These are phyloP conservation scores for Hemibagrus wyckioides DNA, from an alignment of 2,113 vertebrate species.

Conservation along the genomic window DNA sequence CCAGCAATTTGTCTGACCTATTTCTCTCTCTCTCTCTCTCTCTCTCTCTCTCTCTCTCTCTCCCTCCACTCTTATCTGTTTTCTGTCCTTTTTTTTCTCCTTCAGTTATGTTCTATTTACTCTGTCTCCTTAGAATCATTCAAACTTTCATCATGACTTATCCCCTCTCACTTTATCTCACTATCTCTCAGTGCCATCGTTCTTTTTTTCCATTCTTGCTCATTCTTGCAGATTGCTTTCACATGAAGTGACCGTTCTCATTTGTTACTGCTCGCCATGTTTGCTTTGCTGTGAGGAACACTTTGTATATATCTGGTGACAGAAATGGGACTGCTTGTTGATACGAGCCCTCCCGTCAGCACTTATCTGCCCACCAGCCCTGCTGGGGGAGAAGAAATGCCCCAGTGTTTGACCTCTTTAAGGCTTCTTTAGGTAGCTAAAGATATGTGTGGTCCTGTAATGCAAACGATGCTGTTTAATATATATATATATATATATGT, in stretches of 20 bases:
- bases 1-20: constrained; percentile 41
- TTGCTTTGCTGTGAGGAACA: constrained; percentile 29
- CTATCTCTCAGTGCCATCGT: constrained; percentile 5
- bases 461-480: constrained; percentile 31
- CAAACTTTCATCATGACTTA: constrained; percentile 25
- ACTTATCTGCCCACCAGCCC: constrained; percentile 39
- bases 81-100: constrained; percentile 7
- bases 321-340: constrained; percentile 45
- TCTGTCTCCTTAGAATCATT: constrained; percentile 33
- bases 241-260: constrained; percentile 23
- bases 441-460: constrained; percentile 47
- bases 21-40: constrained; percentile 59
- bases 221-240: neutral
- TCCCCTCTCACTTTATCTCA: neutral
- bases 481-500: constrained; percentile 17
- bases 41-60: constrained; percentile 26
- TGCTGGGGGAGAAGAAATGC: constrained; percentile 34
- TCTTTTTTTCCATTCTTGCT: neutral
- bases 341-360: constrained; percentile 4
- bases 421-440: constrained; percentile 37
- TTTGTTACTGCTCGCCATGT: constrained; percentile 36
- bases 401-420: constrained; percentile 38
- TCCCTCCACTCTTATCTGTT: neutral
- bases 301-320: constrained; percentile 36
- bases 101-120: constrained; percentile 21